These are phyloP conservation scores for Indicator maculatus DNA, from an alignment of 2,113 vertebrate species.

Conservation along the genomic window DNA sequence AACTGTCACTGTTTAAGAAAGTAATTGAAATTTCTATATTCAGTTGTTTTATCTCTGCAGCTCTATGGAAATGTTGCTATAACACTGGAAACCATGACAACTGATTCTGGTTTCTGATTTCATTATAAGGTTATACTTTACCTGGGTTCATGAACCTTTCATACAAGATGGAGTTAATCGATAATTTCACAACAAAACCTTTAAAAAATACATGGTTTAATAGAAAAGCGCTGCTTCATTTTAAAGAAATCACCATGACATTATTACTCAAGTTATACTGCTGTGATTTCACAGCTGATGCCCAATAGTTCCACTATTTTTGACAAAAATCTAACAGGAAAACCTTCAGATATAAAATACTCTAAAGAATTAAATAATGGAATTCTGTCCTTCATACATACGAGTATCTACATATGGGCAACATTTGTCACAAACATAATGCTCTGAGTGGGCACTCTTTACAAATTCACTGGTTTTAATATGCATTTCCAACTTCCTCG, in stretches of 20 bases:
- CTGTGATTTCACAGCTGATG: background rate
- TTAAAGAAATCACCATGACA: background rate
- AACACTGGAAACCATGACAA: conserved; percentile 56
- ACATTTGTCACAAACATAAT: background rate
- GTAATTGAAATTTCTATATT: background rate
- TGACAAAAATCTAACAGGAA: background rate
- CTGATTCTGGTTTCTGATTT: conserved; percentile 23
- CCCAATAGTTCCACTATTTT: background rate
- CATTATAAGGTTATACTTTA: background rate
- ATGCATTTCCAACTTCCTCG: background rate
- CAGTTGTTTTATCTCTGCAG: background rate
- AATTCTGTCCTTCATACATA: background rate
- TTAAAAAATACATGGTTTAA: background rate
- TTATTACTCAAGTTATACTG: background rate
- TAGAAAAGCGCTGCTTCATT: background rate
- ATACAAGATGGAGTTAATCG: background rate
- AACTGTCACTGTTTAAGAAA: background rate
- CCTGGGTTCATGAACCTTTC: background rate
- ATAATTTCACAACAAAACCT: background rate
- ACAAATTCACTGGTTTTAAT: background rate
- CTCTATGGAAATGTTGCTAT: background rate
- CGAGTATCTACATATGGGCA: background rate
- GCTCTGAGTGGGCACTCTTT: background rate
- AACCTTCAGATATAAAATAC: background rate
- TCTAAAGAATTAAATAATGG: background rate